These are phyloP conservation scores for Parnassius smintheus DNA, from an alignment of 2,888 invertebrate species.

Conservation along the genomic window DNA sequence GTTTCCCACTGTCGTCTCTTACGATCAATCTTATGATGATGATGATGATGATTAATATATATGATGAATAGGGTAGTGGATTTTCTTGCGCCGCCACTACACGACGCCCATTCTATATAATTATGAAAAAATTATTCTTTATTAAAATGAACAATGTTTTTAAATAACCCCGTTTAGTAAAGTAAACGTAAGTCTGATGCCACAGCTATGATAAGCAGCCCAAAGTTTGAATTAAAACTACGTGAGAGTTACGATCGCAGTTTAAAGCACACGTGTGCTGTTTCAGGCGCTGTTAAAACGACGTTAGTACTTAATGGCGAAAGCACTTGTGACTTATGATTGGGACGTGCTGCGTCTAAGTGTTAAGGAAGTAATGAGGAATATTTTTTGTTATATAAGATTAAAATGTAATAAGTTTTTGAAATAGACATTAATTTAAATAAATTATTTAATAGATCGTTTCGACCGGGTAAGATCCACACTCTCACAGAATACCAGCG, in stretches of 20 bases:
- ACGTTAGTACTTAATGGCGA: constrained; percentile 36
- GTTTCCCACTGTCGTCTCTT: too few species aligned
- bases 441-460: too few species aligned
- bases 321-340: constrained; percentile 11
- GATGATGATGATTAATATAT: too few species aligned
- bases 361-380: neutral
- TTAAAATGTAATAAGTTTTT: neutral
- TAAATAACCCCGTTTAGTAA: neutral
- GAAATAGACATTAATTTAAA: too few species aligned
- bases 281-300: constrained; percentile 59
- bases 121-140: too few species aligned
- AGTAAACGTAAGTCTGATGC: neutral
- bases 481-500: too few species aligned
- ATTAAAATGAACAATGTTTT: too few species aligned
- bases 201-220: constrained; percentile 10
- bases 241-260: constrained; percentile 55
- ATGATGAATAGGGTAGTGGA: too few species aligned
- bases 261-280: constrained; percentile 58
- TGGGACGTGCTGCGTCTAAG: neutral
- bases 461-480: too few species aligned
- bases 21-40: too few species aligned
- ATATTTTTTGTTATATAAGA: neutral
- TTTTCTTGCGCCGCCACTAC: too few species aligned
- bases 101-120: too few species aligned
- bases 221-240: constrained; percentile 58